phyloP scores from a whole-genome alignment of 2,113 vertebrate genomes.

The Neogobius melanostomus region DNA sequence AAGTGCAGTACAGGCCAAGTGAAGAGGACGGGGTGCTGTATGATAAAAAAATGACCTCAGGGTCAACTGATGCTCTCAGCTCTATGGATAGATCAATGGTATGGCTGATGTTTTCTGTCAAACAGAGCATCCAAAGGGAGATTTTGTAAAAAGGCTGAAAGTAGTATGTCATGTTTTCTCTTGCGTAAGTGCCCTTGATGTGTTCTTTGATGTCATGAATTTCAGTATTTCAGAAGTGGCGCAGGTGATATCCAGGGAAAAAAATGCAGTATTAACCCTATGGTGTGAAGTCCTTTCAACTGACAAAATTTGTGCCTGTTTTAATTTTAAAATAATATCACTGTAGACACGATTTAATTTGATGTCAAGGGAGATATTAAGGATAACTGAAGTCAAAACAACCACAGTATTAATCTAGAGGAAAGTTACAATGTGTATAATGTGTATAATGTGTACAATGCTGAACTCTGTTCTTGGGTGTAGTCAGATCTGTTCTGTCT shows the following conservation, averaged over 20 bases:
- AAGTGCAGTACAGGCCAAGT: slow-evolving; percentile 8
- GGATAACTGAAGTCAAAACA: too few species aligned
- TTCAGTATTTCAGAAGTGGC: too few species aligned
- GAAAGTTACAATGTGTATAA: too few species aligned
- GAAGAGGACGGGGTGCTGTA: not conserved
- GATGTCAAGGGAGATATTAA: too few species aligned
- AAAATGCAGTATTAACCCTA: too few species aligned
- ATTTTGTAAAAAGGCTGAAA: not conserved
- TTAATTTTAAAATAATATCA: too few species aligned
- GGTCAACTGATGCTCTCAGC: slow-evolving; percentile 5
- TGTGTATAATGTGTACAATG: too few species aligned
- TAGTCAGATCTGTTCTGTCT: not conserved
- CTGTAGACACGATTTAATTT: too few species aligned
- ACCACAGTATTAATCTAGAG: too few species aligned
- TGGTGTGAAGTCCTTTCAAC: too few species aligned
- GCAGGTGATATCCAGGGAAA: too few species aligned
- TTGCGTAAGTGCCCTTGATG: not conserved
- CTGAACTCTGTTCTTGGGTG: not conserved
- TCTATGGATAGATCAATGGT: slow-evolving; percentile 23
- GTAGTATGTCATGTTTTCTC: not conserved
- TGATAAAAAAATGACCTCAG: slow-evolving; percentile 15
- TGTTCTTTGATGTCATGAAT: not conserved
- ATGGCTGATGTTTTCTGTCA: not conserved
- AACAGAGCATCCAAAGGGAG: not conserved
- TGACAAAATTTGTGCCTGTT: too few species aligned